Evolutionary conservation across 2,888 invertebrate genomes (phyloP).

Genomic region (Amphimallon solstitiale): DNA sequence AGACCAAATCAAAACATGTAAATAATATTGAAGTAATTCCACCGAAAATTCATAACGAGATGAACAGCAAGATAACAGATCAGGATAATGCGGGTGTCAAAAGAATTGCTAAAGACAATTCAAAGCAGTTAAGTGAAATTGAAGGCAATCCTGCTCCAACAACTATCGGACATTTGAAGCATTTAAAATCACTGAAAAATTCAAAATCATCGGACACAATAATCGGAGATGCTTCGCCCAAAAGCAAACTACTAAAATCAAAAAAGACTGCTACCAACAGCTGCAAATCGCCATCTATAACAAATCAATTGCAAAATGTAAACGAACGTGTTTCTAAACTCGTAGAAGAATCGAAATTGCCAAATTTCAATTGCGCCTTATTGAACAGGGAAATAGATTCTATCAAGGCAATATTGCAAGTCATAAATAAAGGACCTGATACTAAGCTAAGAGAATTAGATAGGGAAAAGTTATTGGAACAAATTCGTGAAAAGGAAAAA

Average conservation of each 20-base stretch:
- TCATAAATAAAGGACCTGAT: neutral
- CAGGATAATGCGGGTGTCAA: too few species aligned
- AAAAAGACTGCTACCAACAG: neutral
- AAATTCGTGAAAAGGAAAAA: slow-evolving; percentile 5
- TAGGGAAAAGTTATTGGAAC: neutral
- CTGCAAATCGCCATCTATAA: neutral
- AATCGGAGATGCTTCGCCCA: neutral
- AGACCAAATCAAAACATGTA: too few species aligned
- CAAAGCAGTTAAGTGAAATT: too few species aligned
- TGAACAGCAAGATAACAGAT: too few species aligned
- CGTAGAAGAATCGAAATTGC: neutral
- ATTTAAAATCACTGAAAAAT: too few species aligned
- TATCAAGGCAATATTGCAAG: slow-evolving; percentile 1
- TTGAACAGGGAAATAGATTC: slow-evolving; percentile 13
- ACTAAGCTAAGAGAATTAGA: neutral
- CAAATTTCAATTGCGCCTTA: neutral
- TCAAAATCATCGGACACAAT: neutral
- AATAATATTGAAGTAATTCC: too few species aligned
- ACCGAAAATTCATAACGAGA: too few species aligned
- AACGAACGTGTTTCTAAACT: neutral
- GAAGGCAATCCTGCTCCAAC: too few species aligned
- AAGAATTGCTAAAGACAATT: too few species aligned
- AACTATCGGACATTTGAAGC: too few species aligned
- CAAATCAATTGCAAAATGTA: neutral
- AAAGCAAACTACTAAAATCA: neutral